Conservation (phyloP, 2,888 invertebrate species). For the Thecophora atra region DNA sequence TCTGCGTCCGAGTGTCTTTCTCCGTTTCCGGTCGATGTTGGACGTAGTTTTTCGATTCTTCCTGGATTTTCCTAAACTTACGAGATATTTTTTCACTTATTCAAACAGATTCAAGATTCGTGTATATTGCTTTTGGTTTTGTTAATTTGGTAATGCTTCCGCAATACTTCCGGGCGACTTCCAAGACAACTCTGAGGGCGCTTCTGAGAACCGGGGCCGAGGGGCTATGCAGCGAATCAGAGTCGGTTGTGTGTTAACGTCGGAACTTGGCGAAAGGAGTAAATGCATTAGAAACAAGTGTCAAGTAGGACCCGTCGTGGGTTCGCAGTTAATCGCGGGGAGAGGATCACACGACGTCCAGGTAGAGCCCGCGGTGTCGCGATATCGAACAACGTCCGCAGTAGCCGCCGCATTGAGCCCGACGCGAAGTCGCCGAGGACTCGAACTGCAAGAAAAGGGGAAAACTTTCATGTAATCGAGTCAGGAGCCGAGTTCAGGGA, state of each 20-base stretch:
- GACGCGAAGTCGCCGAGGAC: conserved; percentile 66
- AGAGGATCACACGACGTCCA: conserved; percentile 69
- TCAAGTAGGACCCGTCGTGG: conserved; percentile 10
- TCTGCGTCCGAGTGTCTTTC: conserved; percentile 19
- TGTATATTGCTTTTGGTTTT: no score
- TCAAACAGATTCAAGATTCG: no score
- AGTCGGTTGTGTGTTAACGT: neutral
- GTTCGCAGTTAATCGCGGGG: conserved; percentile 21
- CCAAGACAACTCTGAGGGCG: neutral
- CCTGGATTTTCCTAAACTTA: no score
- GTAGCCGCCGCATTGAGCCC: conserved; percentile 78
- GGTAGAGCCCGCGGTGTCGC: conserved; percentile 57
- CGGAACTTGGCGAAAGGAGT: conserved; percentile 37
- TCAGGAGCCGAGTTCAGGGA: neutral
- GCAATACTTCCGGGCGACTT: neutral
- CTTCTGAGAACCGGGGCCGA: neutral
- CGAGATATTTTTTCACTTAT: no score
- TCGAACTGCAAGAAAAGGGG: conserved; percentile 67
- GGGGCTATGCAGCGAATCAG: neutral
- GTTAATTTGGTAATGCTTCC: neutral
- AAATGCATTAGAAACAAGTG: conserved; percentile 48
- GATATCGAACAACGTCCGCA: conserved; percentile 73
- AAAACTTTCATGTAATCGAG: no score
- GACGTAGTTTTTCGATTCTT: no score
- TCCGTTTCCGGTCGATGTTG: neutral